These are phyloP conservation scores for Cotesia congregata DNA, from an alignment of 2,888 invertebrate species.

Conservation along the genomic window DNA sequence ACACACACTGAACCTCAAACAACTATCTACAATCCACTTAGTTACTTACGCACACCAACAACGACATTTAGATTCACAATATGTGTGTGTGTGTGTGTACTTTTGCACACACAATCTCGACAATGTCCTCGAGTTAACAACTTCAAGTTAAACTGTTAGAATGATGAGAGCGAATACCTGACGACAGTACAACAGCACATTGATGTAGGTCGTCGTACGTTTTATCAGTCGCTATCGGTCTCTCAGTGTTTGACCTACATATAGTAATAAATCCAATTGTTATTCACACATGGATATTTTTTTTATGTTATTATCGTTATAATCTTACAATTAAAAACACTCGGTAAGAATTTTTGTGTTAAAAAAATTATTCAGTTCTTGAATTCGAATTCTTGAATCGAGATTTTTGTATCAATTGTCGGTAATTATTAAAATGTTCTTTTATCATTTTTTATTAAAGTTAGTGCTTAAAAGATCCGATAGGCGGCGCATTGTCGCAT, in stretches of 20 bases:
- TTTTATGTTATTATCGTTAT: not conserved
- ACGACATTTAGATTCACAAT: not conserved
- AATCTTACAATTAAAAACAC: no score
- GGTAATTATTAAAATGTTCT: no score
- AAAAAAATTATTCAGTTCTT: no score
- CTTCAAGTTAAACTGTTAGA: not conserved
- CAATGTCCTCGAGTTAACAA: not conserved
- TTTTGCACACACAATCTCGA: not conserved
- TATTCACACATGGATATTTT: not conserved
- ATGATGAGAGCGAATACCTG: not conserved
- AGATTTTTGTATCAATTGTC: no score
- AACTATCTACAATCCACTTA: not conserved
- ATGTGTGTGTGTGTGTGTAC: conserved; percentile 8
- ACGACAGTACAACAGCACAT: conserved; percentile 38
- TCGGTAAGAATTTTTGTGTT: no score
- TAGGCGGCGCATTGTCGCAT: no score
- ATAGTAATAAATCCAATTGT: conserved; percentile 24
- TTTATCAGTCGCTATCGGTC: conserved; percentile 55
- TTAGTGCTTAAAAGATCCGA: no score
- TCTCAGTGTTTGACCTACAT: conserved; percentile 59
- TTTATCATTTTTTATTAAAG: no score
- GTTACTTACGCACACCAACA: not conserved
- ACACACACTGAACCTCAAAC: not conserved
- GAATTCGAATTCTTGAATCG: no score
- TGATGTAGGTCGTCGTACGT: conserved; percentile 66